Conservation (phyloP, 2,888 invertebrate species). For the Aphodius sticticus region DNA sequence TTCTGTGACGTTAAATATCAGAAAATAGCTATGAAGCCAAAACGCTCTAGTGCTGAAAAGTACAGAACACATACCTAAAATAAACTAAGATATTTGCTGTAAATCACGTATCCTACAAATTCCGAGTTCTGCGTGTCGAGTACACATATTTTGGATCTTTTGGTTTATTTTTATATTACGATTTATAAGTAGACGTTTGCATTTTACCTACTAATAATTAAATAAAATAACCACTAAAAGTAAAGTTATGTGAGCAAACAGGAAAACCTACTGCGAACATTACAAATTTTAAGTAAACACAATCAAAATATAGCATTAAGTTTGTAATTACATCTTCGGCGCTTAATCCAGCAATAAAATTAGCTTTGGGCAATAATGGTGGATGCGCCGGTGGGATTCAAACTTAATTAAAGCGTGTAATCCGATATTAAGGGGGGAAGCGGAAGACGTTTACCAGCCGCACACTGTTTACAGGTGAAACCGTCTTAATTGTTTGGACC, state of each 20-base stretch:
- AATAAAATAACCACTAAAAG: too few relatives aligned
- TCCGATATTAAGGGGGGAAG: neutral
- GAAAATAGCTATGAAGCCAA: too few relatives aligned
- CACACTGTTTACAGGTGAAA: neutral
- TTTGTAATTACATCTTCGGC: neutral
- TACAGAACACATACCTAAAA: too few relatives aligned
- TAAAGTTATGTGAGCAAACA: neutral
- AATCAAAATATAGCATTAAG: neutral
- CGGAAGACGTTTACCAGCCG: neutral
- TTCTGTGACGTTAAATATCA: too few relatives aligned
- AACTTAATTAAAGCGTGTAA: neutral
- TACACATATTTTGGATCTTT: too few relatives aligned
- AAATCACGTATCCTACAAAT: too few relatives aligned
- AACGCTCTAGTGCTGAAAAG: neutral
- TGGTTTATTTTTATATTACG: too few relatives aligned
- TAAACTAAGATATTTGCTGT: too few relatives aligned
- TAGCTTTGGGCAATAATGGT: neutral
- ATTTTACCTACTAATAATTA: too few relatives aligned
- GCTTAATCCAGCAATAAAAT: neutral
- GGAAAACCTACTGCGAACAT: neutral
- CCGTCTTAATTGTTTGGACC: neutral
- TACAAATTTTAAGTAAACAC: neutral
- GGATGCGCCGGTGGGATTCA: neutral
- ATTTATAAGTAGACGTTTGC: too few relatives aligned
- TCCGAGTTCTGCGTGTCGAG: too few relatives aligned